Evolutionary conservation across 2,797 vertebrate species (phyloP).

Genomic region (Mycteria americana): DNA sequence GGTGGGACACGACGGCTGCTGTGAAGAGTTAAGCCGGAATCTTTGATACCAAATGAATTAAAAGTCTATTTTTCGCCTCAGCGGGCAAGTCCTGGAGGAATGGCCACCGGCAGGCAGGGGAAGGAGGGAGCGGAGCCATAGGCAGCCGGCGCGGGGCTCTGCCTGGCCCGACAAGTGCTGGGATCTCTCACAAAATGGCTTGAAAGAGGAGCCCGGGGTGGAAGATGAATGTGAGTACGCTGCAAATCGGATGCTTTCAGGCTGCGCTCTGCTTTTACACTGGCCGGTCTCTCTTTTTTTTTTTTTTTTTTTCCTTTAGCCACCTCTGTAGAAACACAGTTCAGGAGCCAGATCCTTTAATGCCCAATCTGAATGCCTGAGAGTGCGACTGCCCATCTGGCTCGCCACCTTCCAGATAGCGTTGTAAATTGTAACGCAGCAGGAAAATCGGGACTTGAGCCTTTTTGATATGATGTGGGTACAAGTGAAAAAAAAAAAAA

Average conservation of each 20-base stretch:
- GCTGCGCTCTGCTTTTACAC: not conserved
- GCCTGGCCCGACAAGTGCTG: conserved; percentile 56
- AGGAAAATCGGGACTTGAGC: not conserved
- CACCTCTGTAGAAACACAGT: not conserved
- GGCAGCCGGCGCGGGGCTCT: not conserved
- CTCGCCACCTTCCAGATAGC: not conserved
- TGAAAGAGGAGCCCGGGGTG: conserved; percentile 71
- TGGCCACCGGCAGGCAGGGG: conserved; percentile 62
- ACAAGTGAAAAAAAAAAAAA: not conserved
- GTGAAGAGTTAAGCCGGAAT: conserved; percentile 48
- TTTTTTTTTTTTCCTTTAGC: not conserved
- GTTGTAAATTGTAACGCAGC: not conserved
- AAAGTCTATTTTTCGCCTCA: conserved; percentile 67
- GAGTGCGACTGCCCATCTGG: not conserved
- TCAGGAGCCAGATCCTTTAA: not conserved
- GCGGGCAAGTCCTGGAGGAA: conserved; percentile 65
- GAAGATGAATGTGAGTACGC: conserved; percentile 82
- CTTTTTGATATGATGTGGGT: not conserved
- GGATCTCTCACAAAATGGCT: conserved; percentile 72
- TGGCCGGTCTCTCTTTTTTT: not conserved
- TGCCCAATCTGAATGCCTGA: not conserved
- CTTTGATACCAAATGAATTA: conserved; percentile 73
- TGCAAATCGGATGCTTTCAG: not conserved
- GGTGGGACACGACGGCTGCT: conserved; percentile 54
- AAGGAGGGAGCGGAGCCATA: conserved; percentile 68